Base-by-base conservation (phyloP, 2,113 vertebrate species). In the Panurus biarmicus region DNA sequence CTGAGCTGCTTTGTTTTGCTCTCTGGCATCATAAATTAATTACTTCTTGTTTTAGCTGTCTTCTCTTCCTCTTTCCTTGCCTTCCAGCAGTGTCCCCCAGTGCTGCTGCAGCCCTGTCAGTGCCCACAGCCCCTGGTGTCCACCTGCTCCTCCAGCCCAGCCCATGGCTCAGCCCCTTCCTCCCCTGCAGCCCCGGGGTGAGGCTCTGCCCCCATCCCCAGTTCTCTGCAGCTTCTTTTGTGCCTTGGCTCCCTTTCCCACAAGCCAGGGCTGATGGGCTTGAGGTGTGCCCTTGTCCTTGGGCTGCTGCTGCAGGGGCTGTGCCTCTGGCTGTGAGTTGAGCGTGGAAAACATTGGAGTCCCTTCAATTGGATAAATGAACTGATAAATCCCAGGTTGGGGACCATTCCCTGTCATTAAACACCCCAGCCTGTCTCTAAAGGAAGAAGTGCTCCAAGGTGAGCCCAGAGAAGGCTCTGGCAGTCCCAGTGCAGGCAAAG, bases 161-260 rank as follows among this genome's bases (percentile, higher is more conserved):
- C 14, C 10, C 53, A 7, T 1, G 2, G 8, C 2, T 2, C 48
- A 10, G 48, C 61, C 29, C 2, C 26, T 42, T 26, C 62, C 44
- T n/a, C 16, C 62, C 48, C 40, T 64, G 9, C 23, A 3, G 16
- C 2, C 57, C 51, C 44, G 3, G 1, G 3, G 9, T 5, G 61
- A 3, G 21, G 14, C 20, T 62, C 66, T 64, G 29, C 12, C 26
- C 38, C 13, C 3, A 13, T 67, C 25, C 51, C 15, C 67, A 29
- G 0, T 29, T 66, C 35, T 1, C 72, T 71, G 67, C 9, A 57
- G 35, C 45, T 48, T 16, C 50, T 18, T 62, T 26, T 22, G 51
- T 6, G 50, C 62, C 58, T 8, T 3, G 8, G 14, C 45, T 69
- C 16, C 36, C 71, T 47, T 17, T 60, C 12, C 38, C 29, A 33